Evolutionary conservation across 1,140 invertebrate species (phyloP), one percentile per base, ranked within the genome.

Genomic region (Thalassaphorura encarpata): DNA sequence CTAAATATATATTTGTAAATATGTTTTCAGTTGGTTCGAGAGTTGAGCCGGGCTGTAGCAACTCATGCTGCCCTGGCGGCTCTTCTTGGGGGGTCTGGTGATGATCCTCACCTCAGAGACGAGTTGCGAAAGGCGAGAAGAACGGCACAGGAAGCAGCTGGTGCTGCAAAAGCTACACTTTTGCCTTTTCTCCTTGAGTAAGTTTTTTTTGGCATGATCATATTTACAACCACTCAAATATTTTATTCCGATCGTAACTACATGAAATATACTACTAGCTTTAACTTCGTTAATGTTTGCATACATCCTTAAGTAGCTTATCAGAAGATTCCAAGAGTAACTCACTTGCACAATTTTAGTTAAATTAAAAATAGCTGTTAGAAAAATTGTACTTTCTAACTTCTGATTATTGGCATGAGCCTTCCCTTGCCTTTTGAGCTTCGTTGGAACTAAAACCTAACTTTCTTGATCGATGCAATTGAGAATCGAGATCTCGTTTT

Each of bases 11-110:
- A n/a, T n/a, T n/a, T n/a, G n/a, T n/a, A n/a, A n/a, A n/a, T n/a
- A n/a, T n/a, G 19, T 57, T 58, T 58, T 15, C 58, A 70, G 69
- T 63, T 70, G 51, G 60, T 70, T 41, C 60, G 63, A 43, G 69
- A 69, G 23, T 57, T 70, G 49, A 70, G 69, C 56, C 60, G 67
- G 36, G 69, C 69, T 42, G 63, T 70, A 33, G 68, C 69, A n/a
- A 58, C 62, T 36, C 68, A 69, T 60, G 67, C 63, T 51, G 57
- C 63, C 45, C 57, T 70, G 27, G 69, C 68, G 4, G 60, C 67
- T 16, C 61, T 63, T 28, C 60, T 70, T 16, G 69, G 69, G n/a
- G 67, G 68, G 16, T 67, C 66, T 31, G 64, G 69, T 13, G 69
- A 70, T 54, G 67, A 68, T 42, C 67, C 69, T 41, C 65, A 69